These are phyloP conservation scores for Poeciliopsis presidionis DNA, from an alignment of 2,797 vertebrate genomes.

Conservation along the genomic window DNA sequence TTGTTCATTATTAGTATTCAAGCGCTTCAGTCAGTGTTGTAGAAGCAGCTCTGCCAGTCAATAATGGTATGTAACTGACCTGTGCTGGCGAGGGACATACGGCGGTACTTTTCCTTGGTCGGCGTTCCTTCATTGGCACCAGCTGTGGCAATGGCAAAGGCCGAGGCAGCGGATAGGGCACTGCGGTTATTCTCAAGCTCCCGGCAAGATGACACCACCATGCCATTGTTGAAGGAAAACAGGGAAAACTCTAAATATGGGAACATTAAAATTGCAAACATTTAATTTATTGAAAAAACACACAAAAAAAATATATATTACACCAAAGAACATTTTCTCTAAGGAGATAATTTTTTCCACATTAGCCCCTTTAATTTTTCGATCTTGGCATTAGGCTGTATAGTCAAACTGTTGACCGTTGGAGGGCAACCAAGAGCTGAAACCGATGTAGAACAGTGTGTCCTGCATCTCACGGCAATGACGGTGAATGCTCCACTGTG, in stretches of 20 bases:
- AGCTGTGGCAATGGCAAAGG: conserved; percentile 95
- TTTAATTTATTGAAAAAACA: not conserved
- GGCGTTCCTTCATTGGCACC: conserved; percentile 96
- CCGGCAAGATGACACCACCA: conserved; percentile 92
- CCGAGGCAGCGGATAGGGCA: conserved; percentile 90
- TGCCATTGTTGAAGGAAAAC: conserved; percentile 94
- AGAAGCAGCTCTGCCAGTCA: not conserved
- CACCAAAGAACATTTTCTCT: not conserved
- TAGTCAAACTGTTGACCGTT: conserved; percentile 51
- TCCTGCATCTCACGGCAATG: conserved; percentile 57
- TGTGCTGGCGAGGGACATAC: conserved; percentile 93
- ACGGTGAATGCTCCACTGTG: conserved; percentile 47
- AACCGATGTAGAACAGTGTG: conserved; percentile 40
- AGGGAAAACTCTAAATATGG: conserved; percentile 87
- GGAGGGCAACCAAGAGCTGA: conserved; percentile 68
- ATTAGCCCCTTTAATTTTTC: not conserved
- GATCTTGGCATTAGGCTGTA: not conserved
- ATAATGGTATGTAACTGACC: conserved; percentile 71
- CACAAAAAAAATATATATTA: not conserved
- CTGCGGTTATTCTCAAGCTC: conserved; percentile 88
- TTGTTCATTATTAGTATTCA: not conserved
- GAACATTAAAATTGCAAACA: not conserved
- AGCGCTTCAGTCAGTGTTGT: not conserved
- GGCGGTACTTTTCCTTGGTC: conserved; percentile 94
- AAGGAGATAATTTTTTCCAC: not conserved